These are phyloP conservation scores for Ornithoptera priamus DNA, from an alignment of 2,888 invertebrate species.

Conservation along the genomic window DNA sequence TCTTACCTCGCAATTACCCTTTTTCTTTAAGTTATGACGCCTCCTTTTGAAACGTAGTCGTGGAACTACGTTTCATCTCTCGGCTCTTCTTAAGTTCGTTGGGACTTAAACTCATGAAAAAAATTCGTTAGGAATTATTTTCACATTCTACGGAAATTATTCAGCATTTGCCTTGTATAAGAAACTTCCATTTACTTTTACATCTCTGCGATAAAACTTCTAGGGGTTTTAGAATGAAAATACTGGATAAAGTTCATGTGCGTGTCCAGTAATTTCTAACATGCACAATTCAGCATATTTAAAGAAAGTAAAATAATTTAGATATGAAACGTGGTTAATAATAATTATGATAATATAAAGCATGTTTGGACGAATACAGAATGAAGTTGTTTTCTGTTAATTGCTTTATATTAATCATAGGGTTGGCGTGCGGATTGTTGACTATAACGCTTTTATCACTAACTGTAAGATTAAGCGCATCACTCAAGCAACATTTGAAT, in stretches of 20 bases:
- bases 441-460: neutral
- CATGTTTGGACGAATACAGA: neutral
- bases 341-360: neutral
- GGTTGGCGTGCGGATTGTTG: neutral
- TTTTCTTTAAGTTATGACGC: conserved; percentile 25
- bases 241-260: too few relatives aligned
- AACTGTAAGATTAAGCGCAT: neutral
- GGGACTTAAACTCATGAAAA: neutral
- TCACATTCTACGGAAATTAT: neutral
- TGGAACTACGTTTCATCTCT: neutral
- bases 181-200: too few relatives aligned
- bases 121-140: neutral
- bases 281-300: neutral
- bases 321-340: neutral
- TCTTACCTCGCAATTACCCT: conserved; percentile 25
- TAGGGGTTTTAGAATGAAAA: too few relatives aligned
- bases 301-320: neutral
- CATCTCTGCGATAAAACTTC: too few relatives aligned
- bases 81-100: neutral
- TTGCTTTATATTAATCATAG: neutral
- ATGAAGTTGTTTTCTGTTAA: neutral
- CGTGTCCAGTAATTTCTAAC: neutral
- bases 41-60: conserved; percentile 15
- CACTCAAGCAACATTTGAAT: conserved; percentile 6
- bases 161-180: too few relatives aligned